These are phyloP conservation scores for Astropecten irregularis DNA, from an alignment of 53 echinoderm and acorn worm genomes.

Conservation along the genomic window DNA sequence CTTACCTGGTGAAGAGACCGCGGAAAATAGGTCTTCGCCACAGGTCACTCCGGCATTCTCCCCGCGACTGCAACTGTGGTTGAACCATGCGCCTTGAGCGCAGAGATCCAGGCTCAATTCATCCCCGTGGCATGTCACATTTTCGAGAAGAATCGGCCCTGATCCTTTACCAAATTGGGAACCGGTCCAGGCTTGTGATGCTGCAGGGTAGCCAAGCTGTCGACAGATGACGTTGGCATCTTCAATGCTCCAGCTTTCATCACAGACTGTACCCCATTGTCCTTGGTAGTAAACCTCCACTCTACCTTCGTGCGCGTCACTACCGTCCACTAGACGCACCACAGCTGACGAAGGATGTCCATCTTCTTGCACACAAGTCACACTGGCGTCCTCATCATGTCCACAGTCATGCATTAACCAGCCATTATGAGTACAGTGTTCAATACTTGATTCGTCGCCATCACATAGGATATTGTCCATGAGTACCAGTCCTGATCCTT, in stretches of 20 bases:
- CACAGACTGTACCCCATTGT: constrained; percentile 54
- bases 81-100: no score
- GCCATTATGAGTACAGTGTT: constrained; percentile 23
- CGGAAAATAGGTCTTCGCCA: not conserved
- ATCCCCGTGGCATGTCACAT: constrained; percentile 22
- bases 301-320: constrained; percentile 5
- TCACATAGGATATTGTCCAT: constrained; percentile 30
- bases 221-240: constrained; percentile 55
- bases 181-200: not conserved
- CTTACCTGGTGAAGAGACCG: not conserved
- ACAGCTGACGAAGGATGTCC: not conserved
- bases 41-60: not conserved
- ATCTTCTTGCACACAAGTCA: not conserved
- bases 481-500: constrained; percentile 33
- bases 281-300: constrained; percentile 47
- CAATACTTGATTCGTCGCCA: no score
- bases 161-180: constrained; percentile 43
- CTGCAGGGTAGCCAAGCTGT: constrained; percentile 43
- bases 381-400: constrained; percentile 50
- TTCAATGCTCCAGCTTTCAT: constrained; percentile 38
- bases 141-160: constrained; percentile 32
- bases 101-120: not conserved
- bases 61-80: not conserved
- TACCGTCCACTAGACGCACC: constrained; percentile 45
- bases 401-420: constrained; percentile 14